These are phyloP conservation scores for Cephus pulcher DNA, from an alignment of 2,888 invertebrate species.

Conservation along the genomic window DNA sequence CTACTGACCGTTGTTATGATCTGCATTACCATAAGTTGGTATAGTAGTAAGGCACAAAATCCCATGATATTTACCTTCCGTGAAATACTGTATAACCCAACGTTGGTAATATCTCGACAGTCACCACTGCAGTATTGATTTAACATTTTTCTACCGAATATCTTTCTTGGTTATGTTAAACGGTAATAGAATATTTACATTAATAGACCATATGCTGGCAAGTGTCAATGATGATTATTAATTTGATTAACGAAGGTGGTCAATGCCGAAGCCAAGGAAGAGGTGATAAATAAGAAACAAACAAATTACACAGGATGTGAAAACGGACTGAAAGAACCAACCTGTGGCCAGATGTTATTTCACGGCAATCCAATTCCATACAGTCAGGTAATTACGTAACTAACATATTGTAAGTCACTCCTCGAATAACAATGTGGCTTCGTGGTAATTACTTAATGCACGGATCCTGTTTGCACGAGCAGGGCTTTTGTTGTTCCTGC, in stretches of 20 bases:
- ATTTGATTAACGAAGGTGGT: slow-evolving; percentile 52
- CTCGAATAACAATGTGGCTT: not conserved
- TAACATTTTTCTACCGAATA: not conserved
- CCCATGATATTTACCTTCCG: not conserved
- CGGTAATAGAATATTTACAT: not conserved
- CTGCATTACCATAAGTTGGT: not conserved
- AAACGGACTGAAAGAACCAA: slow-evolving; percentile 56
- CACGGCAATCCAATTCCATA: slow-evolving; percentile 63
- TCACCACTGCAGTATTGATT: not conserved
- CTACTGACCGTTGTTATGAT: not conserved
- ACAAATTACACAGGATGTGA: slow-evolving; percentile 65
- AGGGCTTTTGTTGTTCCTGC: slow-evolving; percentile 70
- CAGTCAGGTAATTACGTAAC: slow-evolving; percentile 54
- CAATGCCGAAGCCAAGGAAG: slow-evolving; percentile 67
- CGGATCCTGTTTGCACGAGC: not conserved
- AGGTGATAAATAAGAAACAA: slow-evolving; percentile 63
- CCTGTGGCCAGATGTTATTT: slow-evolving; percentile 64
- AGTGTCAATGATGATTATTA: not conserved
- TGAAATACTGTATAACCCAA: not conserved
- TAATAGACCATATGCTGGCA: not conserved
- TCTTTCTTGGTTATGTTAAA: not conserved
- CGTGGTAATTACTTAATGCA: not conserved
- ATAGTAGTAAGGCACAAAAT: not conserved
- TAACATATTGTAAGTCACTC: not conserved
- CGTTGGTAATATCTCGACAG: not conserved